Evolutionary conservation across 1,140 invertebrate species (phyloP), one percentile per base, ranked within the genome.

Genomic region (Dendroctonus valens): DNA sequence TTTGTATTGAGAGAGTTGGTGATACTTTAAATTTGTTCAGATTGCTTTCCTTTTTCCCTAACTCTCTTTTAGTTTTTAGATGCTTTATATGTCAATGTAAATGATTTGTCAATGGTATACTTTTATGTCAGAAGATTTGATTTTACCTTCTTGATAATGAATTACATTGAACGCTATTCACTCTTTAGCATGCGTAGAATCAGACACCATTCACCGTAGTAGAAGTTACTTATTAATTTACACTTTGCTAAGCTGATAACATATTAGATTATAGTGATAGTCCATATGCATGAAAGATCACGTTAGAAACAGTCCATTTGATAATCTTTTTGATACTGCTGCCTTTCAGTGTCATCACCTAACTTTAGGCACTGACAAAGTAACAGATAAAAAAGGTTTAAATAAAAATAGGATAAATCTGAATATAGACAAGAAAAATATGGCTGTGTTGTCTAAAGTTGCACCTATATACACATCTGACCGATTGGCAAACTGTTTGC

Each of bases 401-500:
- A 11, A 7, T 12, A 15, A 42, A 58, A 6, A 58, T 26, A 26
- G 3, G 3, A 3, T 26, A 26, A 26, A 26, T 26, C 26, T 26
- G 38, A 44, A 44, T 7, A 14, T 55, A 46, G 52, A 61, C 4
- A n/a, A n/a, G 11, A 54, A 50, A 46, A 15, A 51, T 62, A 67
- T 76, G 76, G 76, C 76, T 78, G 76, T 78, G 76, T 78, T 78
- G 76, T 78, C 75, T 75, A 60, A 73, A 72, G 74, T 73, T 74
- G 75, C 75, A 76, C 75, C 73, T 68, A 69, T 71, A 7, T 58
- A 67, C 59, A 67, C 59, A 38, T 61, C 41, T 53, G 14, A 67
- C 11, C 48, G 14, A 67, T 44, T 39, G 48, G 39, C 40, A 14
- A 41, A 46, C 49, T 60, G 65, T 67, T 49, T 26, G 26, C 26